Evolutionary conservation across 2,888 invertebrate species (phyloP), one percentile per base, ranked within the genome.

Genomic region (Agrotis segetum): DNA sequence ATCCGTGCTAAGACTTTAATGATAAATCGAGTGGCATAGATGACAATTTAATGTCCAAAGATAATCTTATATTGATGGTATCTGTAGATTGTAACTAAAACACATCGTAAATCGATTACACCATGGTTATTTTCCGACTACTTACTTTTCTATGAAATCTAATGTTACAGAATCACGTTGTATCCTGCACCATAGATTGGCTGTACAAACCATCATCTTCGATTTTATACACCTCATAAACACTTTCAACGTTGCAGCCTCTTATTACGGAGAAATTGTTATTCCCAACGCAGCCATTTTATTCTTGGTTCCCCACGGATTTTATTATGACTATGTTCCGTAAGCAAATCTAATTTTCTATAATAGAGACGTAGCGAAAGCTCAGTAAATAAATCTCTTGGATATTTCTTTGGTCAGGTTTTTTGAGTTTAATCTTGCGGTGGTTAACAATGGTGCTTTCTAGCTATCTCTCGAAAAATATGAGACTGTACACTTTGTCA

Each of bases 151-250:
- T 68, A 62, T 60, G 47, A 67, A 59, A 67, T 52, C 34, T 19
- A 64, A 61, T 49, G 67, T 53, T 49, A 47, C 44, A 13, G 53
- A 74, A 63, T 71, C 75, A 79, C 64, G 69, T 76, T 59, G 44
- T 50, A 49, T 59, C 19, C 47, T 71, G 71, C n/a, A 72, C 67
- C 67, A 69, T 53, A 77, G 67, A 67, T 52, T 24, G 29, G 24
- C 50, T 62, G 49, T 82, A 74, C 62, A 82, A 83, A 79, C 87
- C 71, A 73, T 85, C 60, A 85, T 90, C 88, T 87, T 75, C 81
- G 77, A 89, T 89, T 88, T 74, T 68, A 61, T 81, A 80, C 83
- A 81, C 78, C 79, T 81, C 79, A 81, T 85, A 81, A 80, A 81
- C 83, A 82, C 82, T 82, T 85, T 85, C 76, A 75, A 79, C 64